These are phyloP conservation scores for Melanotus villosus DNA, from an alignment of 2,888 invertebrate species.

Conservation along the genomic window DNA sequence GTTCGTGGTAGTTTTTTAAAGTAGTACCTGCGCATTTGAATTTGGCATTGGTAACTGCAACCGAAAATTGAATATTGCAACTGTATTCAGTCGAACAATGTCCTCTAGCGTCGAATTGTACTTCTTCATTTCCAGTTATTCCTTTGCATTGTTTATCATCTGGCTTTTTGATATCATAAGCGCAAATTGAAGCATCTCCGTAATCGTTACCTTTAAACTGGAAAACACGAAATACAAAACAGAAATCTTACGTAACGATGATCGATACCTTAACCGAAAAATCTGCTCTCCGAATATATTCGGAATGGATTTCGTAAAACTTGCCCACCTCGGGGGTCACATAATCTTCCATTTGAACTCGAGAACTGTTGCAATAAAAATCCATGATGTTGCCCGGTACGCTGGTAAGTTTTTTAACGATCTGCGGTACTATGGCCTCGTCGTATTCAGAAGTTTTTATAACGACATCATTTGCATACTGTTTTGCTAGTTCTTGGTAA, in stretches of 20 bases:
- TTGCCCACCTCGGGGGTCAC: conserved; percentile 68
- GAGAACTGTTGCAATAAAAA: conserved; percentile 60
- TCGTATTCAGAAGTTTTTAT: conserved; percentile 59
- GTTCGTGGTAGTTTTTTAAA: neutral
- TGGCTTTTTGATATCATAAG: conserved; percentile 52
- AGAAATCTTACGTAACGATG: neutral
- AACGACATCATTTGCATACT: conserved; percentile 71
- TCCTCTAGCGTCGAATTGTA: conserved; percentile 70
- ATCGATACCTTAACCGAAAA: conserved; percentile 58
- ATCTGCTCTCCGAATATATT: conserved; percentile 56
- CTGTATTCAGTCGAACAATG: conserved; percentile 68
- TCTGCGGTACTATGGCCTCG: conserved; percentile 54
- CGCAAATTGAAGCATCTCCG: conserved; percentile 63
- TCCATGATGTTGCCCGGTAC: conserved; percentile 62
- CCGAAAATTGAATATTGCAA: conserved; percentile 69
- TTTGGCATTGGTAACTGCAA: conserved; percentile 69
- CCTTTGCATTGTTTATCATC: conserved; percentile 69
- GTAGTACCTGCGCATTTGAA: conserved; percentile 74
- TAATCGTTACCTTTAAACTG: conserved; percentile 65
- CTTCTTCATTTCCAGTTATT: conserved; percentile 67
- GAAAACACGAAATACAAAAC: conserved; percentile 33
- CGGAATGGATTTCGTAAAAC: conserved; percentile 67
- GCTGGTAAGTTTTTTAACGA: conserved; percentile 58
- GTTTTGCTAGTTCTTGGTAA: conserved; percentile 69
- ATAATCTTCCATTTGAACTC: conserved; percentile 73